Conservation (phyloP, 2,113 vertebrate genomes). For the Entomyzon cyanotis region DNA sequence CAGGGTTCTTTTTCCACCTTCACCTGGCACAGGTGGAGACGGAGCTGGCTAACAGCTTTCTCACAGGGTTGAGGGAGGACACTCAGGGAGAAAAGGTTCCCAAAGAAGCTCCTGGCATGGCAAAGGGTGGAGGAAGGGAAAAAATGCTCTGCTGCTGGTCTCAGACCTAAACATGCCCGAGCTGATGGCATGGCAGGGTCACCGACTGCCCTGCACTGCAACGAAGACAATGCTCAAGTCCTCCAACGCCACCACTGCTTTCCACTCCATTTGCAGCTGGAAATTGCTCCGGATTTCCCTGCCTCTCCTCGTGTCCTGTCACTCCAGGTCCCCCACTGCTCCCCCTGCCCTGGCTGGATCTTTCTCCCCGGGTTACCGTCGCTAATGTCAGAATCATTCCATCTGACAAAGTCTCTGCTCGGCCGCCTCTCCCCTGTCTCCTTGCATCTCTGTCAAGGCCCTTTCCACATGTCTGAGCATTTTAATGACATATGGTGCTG, state of each 20-base stretch:
- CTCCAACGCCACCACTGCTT: background rate
- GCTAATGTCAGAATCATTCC: slow-evolving; percentile 74
- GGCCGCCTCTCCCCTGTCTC: slow-evolving; percentile 70
- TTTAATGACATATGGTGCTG: slow-evolving; percentile 81
- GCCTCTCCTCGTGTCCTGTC: background rate
- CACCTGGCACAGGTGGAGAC: background rate
- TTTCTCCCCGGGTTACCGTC: slow-evolving; percentile 60
- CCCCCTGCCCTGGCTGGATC: slow-evolving; percentile 12
- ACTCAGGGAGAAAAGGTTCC: background rate
- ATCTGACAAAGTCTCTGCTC: slow-evolving; percentile 76
- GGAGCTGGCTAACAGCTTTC: background rate
- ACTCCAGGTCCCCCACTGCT: background rate
- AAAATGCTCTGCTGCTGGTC: background rate
- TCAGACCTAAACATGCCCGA: background rate
- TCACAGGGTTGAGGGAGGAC: background rate
- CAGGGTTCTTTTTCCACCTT: background rate
- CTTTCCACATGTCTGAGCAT: slow-evolving; percentile 80
- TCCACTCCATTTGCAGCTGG: background rate
- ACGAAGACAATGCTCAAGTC: fast-evolving
- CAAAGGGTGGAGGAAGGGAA: background rate
- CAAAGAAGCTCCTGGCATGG: background rate
- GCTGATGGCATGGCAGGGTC: background rate
- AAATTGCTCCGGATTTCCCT: background rate
- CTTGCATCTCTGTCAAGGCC: slow-evolving; percentile 76
- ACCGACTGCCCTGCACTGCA: background rate